Base-by-base conservation (phyloP, 2,888 invertebrate species). In the Junonia oenone region DNA sequence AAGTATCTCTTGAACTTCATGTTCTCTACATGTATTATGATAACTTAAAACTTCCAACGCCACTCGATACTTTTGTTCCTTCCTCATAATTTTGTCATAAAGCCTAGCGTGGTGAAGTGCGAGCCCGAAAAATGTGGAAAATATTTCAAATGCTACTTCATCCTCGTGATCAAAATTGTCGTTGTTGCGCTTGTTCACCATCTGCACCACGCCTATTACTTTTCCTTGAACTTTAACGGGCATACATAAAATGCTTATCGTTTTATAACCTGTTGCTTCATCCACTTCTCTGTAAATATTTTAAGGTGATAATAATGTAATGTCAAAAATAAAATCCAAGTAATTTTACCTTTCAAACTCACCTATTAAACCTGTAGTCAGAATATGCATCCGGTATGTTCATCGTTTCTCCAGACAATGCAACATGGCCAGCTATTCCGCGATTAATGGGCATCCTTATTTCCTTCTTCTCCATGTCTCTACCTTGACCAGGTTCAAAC, bases 191-290 rank as follows among this genome's bases (percentile, higher is more conserved):
- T 94, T 94, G 66, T 94, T 94, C 0, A 97, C 95, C 96, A 97
- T 97, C 83, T 97, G 96, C 0, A 97, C 96, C 0, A 97, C 96
- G 1, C 96, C 96, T 58, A 97, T 96, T 6, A 96, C 93, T 59
- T 91, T 92, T 31, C 94, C 94, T 56, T 95, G 88, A 14, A 95
- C 95, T 78, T 94, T 95, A 38, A 97, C 95, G 0, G 97, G 97
- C 96, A 97, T 96, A 77, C 96, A 96, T 0, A 97, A 91, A 38
- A 97, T 96, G 22, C 93, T 93, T 62, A 92, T 91, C 0, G 96
- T 96, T 65, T 90, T 92, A 66, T 93, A 94, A 0, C 93, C 94
- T 1, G 94, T 94, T 1, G 92, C 80, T 71, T 93, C 93, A 69
- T 94, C 94, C 0, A 94, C 92, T 19, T 92, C 91, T 45, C 94